Conservation (phyloP, 2,113 vertebrate genomes). For the Orcinus orca region DNA sequence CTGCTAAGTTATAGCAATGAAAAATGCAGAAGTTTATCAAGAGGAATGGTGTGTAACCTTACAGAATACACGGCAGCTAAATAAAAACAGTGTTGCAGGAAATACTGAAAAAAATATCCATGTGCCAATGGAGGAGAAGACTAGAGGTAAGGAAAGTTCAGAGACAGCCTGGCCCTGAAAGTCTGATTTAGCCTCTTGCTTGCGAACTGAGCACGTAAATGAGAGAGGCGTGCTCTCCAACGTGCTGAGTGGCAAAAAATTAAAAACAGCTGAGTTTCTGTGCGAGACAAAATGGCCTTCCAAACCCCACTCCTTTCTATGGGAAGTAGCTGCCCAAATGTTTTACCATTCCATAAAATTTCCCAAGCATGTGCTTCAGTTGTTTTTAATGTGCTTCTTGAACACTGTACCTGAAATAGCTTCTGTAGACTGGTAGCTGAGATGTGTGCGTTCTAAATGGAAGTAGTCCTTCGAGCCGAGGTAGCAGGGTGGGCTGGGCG, state of each 20-base stretch:
- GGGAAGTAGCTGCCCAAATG: background rate
- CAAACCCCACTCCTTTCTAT: background rate
- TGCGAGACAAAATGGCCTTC: conserved; percentile 37
- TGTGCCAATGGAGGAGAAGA: background rate
- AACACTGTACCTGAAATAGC: background rate
- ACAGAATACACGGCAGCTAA: background rate
- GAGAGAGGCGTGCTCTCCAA: background rate
- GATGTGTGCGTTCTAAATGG: background rate
- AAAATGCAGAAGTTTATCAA: background rate
- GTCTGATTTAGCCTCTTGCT: background rate
- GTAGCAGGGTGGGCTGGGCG: background rate
- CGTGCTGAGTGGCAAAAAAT: conserved; percentile 45
- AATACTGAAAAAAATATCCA: background rate
- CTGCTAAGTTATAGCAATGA: background rate
- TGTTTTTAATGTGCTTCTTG: background rate
- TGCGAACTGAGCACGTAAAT: background rate
- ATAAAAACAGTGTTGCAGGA: background rate
- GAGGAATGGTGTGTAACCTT: background rate
- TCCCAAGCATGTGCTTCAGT: background rate
- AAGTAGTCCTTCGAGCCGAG: accelerated
- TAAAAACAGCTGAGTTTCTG: conserved; percentile 60
- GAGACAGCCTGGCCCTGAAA: background rate
- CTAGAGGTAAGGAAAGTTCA: background rate
- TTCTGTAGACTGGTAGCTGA: background rate
- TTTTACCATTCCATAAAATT: background rate